Evolutionary conservation across 2,113 vertebrate species (phyloP), one percentile per base, ranked within the genome.

Genomic region (Eurypyga helias): DNA sequence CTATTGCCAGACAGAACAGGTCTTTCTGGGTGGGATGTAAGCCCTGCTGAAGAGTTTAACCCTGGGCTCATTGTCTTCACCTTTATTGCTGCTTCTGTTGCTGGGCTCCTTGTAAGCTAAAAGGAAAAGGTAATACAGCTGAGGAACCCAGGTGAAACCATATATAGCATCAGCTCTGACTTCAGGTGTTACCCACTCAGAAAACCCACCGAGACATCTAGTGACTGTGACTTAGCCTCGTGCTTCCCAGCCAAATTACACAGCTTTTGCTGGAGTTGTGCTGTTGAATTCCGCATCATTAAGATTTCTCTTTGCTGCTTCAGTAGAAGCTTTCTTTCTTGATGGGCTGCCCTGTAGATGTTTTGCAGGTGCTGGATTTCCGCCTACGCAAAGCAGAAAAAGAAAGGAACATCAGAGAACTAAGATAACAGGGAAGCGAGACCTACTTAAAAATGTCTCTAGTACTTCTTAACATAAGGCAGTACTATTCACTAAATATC

Each of bases 311-410:
- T 91, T 69, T 97, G 97, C 29, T 98, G 98, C 46, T 93, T 96
- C 79, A 98, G 89, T 10, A 98, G 83, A 14, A 98, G 91, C 26
- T 95, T 97, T 66, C 97, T 96, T 80, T 98, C 97, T 9, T 45
- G 96, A 62, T 85, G 96, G 17, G 93, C 96, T 11, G 83, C 89
- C 84, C 60, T 93, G 66, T 93, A 95, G 3, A 90, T 19, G 13
- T 87, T 96, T 46, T 46, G 83, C 94, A 98, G 96, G 75, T 95
- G 64, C 13, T 61, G 82, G 57, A 98, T 97, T 87, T 98, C 98
- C 67, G 83, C 97, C 98, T 98, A 83, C 2, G 6, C 9, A 58
- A 48, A 60, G 62, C 31, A 79, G 20, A 54, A 70, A 45, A 51
- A 61, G 18, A 81, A 58, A 41, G 20, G 13, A 51, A 4, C 0